These are phyloP conservation scores for Stichodactyla helianthus DNA, from an alignment of 64 coral and sea anemone genomes.

Conservation along the genomic window DNA sequence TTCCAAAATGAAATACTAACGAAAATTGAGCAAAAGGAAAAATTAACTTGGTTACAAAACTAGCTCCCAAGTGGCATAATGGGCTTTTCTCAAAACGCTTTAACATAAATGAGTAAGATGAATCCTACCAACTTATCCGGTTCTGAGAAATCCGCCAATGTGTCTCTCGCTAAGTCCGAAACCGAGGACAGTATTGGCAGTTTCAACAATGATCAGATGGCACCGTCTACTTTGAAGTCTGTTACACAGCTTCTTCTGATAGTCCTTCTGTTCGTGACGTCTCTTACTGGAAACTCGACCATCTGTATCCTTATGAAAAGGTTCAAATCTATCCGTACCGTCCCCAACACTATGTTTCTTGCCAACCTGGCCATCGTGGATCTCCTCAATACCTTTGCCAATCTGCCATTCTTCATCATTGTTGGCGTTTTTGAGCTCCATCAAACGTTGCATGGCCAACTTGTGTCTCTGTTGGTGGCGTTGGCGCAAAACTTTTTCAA, in stretches of 20 bases:
- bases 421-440: constrained; percentile 7
- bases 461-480: background rate
- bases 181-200: too few relatives aligned
- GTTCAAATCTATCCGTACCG: constrained; percentile 26
- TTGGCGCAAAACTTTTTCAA: background rate
- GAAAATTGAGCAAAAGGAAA: too few relatives aligned
- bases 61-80: background rate
- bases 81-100: too few relatives aligned
- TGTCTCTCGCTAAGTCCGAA: too few relatives aligned
- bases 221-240: too few relatives aligned
- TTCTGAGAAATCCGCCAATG: too few relatives aligned
- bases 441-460: background rate
- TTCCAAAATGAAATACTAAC: too few relatives aligned
- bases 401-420: background rate
- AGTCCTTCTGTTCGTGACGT: background rate
- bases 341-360: constrained; percentile 25
- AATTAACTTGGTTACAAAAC: background rate
- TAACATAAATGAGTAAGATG: background rate
- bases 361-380: constrained; percentile 13
- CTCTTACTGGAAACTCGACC: background rate
- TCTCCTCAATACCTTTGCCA: background rate
- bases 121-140: background rate
- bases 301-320: constrained; percentile 9
- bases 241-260: background rate
- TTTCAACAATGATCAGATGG: too few relatives aligned